These are phyloP conservation scores for Elymnias hypermnestra DNA, from an alignment of 1,140 invertebrate species.

Conservation along the genomic window DNA sequence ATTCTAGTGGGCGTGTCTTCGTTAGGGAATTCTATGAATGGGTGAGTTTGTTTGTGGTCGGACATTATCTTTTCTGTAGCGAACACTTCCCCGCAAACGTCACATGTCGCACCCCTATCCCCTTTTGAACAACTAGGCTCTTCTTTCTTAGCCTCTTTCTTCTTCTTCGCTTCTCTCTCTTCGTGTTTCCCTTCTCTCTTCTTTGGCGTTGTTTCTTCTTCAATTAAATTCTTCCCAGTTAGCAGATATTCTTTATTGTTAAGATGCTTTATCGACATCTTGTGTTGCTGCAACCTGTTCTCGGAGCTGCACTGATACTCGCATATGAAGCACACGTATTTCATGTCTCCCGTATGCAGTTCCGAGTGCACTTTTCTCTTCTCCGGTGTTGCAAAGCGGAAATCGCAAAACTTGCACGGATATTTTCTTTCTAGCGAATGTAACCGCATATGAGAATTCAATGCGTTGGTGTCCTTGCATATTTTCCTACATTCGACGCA, in stretches of 20 bases:
- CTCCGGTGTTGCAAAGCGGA: conserved; percentile 57
- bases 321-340: conserved; percentile 67
- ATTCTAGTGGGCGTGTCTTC: conserved; percentile 65
- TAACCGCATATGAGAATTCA: conserved; percentile 56
- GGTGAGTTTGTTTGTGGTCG: conserved; percentile 60
- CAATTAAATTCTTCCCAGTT: conserved; percentile 38
- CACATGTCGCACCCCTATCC: conserved; percentile 30
- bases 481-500: conserved; percentile 65
- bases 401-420: conserved; percentile 67
- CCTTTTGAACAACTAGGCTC: conserved; percentile 13
- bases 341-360: conserved; percentile 64
- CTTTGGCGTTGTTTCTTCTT: conserved; percentile 33
- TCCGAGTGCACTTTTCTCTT: conserved; percentile 56
- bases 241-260: conserved; percentile 59
- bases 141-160: conserved; percentile 26
- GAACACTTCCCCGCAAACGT: conserved; percentile 62
- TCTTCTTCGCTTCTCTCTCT: conserved; percentile 19
- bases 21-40: conserved; percentile 64
- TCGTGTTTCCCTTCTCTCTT: conserved; percentile 18
- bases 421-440: conserved; percentile 58
- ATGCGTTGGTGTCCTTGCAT: conserved; percentile 53
- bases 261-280: conserved; percentile 52
- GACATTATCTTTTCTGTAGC: conserved; percentile 45
- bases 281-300: conserved; percentile 55
- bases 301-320: conserved; percentile 65